Percentiles rank a stretch among this genome's conserved stretches.
These are phyloP conservation scores for Brachionus koreanus DNA, from an alignment of 1,140 invertebrate species.

Conservation along the genomic window DNA sequence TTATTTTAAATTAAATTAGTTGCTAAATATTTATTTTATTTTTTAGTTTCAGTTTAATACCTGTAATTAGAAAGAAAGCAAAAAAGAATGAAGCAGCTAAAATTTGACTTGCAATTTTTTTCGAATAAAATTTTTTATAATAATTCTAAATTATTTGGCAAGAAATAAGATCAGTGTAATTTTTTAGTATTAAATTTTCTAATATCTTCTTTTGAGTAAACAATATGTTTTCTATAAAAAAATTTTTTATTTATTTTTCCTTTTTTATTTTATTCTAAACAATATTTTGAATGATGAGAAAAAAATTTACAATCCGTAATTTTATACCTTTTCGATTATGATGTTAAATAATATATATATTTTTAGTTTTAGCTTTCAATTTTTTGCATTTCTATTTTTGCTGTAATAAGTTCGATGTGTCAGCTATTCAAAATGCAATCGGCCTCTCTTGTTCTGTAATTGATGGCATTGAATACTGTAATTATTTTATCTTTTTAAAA, in stretches of 20 bases:
- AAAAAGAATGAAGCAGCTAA: background rate
- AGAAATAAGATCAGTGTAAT: background rate
- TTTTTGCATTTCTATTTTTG: background rate
- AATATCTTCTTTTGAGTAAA: background rate
- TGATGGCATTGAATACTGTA: slow-evolving; percentile 4
- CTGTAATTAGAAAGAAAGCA: background rate
- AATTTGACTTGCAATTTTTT: background rate
- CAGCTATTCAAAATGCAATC: background rate
- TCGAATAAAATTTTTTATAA: background rate
- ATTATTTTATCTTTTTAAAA: background rate
- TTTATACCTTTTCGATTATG: background rate
- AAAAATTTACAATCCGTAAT: background rate
- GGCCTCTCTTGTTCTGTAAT: background rate
- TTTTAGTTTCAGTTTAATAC: background rate
- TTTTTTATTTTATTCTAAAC: too few species aligned
- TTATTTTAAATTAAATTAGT: background rate
- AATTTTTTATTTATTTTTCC: too few species aligned
- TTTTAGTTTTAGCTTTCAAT: background rate
- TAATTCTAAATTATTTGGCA: background rate
- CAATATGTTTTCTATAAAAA: background rate
- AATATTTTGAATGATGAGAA: too few species aligned
- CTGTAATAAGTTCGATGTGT: background rate
- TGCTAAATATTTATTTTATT: background rate
- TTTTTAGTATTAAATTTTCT: background rate
- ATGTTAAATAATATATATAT: background rate